Base-by-base conservation (phyloP, 1,140 invertebrate genomes). In the Leptopilina clavipes region DNA sequence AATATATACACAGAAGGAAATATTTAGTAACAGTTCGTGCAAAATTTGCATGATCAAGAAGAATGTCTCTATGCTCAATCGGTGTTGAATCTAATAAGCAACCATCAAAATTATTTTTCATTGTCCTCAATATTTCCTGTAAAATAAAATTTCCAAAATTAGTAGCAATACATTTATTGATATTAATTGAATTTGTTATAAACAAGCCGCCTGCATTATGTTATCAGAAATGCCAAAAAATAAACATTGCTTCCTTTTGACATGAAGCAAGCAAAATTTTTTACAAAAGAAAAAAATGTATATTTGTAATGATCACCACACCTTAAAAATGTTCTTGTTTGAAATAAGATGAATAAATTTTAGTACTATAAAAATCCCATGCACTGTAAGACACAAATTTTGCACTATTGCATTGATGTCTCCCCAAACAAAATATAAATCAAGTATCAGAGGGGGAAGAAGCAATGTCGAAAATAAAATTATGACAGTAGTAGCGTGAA, bases 401-500 rank as follows among this genome's bases (percentile, higher is more conserved):
- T 59, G 8, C 6, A 22, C 18, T 9, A 59, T 22, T 9, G 54
- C 54, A 59, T 59, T 22, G 10, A 59, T 22, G 9, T 59, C 12
- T 8, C 54, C 54, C 54, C 54, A 22, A 19, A 59, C 54, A 17
- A 59, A 19, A 22, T 59, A 59, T 12, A 59, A 59, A 59, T 59
- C 54, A 9, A 59, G 54, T 59, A 22, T 11, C 19, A 22, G 11
- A 9, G 54, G 56, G 0, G 22, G 19, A 6, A 65, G 1, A 0
- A 65, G 19, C 1, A 65, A 14, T 31, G 22, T 25, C 11, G 3
- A 14, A 0, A 65, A 31, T 5, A 25, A 19, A 12, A 14, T 7
- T 25, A 25, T 25, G 22, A 14, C 3, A 14, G 7, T 31, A 7
- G 31, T 12, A 5, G 12, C 22, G 22, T 65, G 56, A 65, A 65